These are phyloP conservation scores for Hyperoplus lanceolatus DNA, from an alignment of 2,797 vertebrate species.

Conservation along the genomic window DNA sequence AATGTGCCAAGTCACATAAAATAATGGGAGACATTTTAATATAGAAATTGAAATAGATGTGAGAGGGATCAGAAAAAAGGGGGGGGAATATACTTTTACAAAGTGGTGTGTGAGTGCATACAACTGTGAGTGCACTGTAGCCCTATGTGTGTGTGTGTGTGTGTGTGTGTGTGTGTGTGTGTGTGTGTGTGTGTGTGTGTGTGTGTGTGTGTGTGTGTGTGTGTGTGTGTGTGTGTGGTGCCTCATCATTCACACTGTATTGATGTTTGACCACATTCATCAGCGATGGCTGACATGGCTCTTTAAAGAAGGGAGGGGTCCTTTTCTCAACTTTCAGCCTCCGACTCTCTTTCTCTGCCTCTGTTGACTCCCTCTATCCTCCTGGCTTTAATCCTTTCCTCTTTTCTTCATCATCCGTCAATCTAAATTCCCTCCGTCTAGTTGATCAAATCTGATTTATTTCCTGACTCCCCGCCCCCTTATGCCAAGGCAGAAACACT, in stretches of 20 bases:
- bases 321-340: constrained; percentile 36
- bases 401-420: neutral
- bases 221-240: constrained; percentile 29
- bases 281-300: constrained; percentile 54
- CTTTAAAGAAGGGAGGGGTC: constrained; percentile 42
- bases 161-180: constrained; percentile 21
- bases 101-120: constrained; percentile 29
- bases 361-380: constrained; percentile 9
- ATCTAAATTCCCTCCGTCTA: neutral
- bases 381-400: neutral
- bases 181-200: constrained; percentile 36
- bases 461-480: no score
- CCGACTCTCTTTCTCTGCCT: constrained; percentile 3
- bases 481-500: neutral
- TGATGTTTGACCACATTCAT: constrained; percentile 77
- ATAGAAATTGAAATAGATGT: constrained; percentile 80
- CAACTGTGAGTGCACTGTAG: constrained; percentile 8
- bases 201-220: constrained; percentile 23
- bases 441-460: neutral
- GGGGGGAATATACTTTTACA: constrained; percentile 21
- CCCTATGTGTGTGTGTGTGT: constrained; percentile 16
- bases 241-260: constrained; percentile 57
- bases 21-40: constrained; percentile 84
- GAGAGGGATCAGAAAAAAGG: constrained; percentile 34
- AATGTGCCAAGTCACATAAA: constrained; percentile 82